Evolutionary conservation across 2,113 vertebrate species (phyloP).

Genomic region (Excalfactoria chinensis): DNA sequence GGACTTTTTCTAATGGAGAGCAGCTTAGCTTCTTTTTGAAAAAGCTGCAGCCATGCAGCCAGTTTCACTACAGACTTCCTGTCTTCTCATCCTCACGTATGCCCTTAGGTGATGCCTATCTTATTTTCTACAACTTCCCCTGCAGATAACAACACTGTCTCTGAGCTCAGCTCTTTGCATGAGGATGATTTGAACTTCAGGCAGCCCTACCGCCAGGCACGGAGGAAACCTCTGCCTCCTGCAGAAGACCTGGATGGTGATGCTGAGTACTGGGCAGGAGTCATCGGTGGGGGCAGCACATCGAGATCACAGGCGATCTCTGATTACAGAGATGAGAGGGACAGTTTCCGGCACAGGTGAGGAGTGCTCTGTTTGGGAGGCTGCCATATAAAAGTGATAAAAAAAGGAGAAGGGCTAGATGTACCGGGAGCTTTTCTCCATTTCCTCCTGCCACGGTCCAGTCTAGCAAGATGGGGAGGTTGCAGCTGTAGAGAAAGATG

Average conservation of each 20-base stretch:
- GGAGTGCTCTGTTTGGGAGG: background rate
- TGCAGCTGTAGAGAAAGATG: background rate
- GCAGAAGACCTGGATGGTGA: constrained; percentile 83
- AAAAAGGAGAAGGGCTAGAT: background rate
- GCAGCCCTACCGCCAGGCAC: constrained; percentile 87
- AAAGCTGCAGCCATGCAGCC: background rate
- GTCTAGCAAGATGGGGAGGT: background rate
- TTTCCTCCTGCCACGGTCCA: background rate
- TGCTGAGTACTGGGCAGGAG: constrained; percentile 78
- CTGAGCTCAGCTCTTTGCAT: constrained; percentile 95
- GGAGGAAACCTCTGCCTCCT: constrained; percentile 88
- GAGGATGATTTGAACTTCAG: constrained; percentile 87
- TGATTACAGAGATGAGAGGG: constrained; percentile 79
- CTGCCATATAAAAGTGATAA: background rate
- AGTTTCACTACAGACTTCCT: background rate
- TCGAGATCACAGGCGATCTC: constrained; percentile 77
- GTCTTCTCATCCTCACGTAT: background rate
- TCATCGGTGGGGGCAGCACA: constrained; percentile 64
- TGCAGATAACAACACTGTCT: constrained; percentile 91
- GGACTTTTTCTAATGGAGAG: background rate
- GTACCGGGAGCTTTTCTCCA: background rate
- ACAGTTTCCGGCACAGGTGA: constrained; percentile 80
- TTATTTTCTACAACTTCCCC: background rate
- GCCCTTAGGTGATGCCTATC: background rate
- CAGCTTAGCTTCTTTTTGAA: background rate